Percentiles rank a stretch among this genome's conserved stretches.
phyloP scores from a whole-genome alignment of 23 tunicate species.

The Styela plicata region DNA sequence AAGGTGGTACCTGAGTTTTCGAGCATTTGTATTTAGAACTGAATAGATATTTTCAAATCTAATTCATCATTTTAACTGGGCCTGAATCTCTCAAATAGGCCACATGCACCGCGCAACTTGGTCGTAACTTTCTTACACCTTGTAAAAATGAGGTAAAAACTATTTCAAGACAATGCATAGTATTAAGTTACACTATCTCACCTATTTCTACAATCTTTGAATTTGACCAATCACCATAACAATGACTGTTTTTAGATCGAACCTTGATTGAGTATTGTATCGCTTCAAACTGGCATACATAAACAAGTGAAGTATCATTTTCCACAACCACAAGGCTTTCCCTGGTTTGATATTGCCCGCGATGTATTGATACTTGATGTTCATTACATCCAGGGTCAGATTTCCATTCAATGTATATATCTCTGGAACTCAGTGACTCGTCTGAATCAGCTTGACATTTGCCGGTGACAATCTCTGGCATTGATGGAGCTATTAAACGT shows the following conservation, averaged over 20 bases:
- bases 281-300: neutral
- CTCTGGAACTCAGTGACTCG: neutral
- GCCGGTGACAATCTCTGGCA: neutral
- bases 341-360: neutral
- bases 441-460: neutral
- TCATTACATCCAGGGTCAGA: neutral
- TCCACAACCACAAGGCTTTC: neutral
- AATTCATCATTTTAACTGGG: too few relatives aligned
- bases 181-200: neutral
- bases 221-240: conserved; percentile 1
- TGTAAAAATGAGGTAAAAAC: too few relatives aligned
- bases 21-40: too few relatives aligned
- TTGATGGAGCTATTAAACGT: neutral
- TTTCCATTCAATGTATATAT: neutral
- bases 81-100: too few relatives aligned
- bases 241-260: neutral
- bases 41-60: too few relatives aligned
- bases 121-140: too few relatives aligned
- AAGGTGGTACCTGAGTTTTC: too few relatives aligned
- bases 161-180: too few relatives aligned
- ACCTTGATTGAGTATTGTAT: neutral
- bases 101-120: too few relatives aligned
- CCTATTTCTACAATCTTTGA: neutral
- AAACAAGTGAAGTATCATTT: neutral
- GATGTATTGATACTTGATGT: neutral